Evolutionary conservation across 1,140 invertebrate genomes (phyloP), one percentile per base, ranked within the genome.

Genomic region (Lordiphosa clarofinis): DNA sequence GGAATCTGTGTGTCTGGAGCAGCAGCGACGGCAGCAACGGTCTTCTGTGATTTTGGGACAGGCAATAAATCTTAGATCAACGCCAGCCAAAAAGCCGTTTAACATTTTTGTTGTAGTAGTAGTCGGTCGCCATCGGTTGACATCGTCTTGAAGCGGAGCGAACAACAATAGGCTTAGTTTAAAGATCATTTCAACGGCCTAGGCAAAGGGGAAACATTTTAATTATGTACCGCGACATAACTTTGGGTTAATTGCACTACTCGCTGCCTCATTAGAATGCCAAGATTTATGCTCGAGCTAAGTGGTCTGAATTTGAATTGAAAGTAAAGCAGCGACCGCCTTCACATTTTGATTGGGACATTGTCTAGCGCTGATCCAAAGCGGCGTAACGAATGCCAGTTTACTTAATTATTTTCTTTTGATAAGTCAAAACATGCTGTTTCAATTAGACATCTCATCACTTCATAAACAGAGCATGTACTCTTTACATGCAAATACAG

Each of bases 41-140:
- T 79, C 75, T 74, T 81, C 75, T 82, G 76, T 82, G 78, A 76
- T 82, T 84, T 84, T 73, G 54, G 57, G 73, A 84, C 79, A 86
- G 61, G 69, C 62, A 65, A 86, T 86, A 84, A 84, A 84, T 84
- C 79, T 81, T 62, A 15, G 56, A 56, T 63, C 70, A 36, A 58
- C 53, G 42, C 73, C 39, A 58, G 39, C 54, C 11, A 67, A 56
- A 73, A 55, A 60, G 71, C 63, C 67, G 74, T 70, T 84, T 78
- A 70, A 84, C 75, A 84, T 84, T 50, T 70, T 70, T 58, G 70
- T 74, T 50, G 68, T 79, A 72, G 67, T 76, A 75, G 70, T 72
- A 56, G 50, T 39, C 53, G n/a, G 47, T 56, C 61, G 50, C 56
- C 65, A 56, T 44, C 33, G 36, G 44, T 52, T 49, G 49, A 12